These are phyloP conservation scores for Gavialis gangeticus DNA, from an alignment of 2,113 vertebrate species.

Conservation along the genomic window DNA sequence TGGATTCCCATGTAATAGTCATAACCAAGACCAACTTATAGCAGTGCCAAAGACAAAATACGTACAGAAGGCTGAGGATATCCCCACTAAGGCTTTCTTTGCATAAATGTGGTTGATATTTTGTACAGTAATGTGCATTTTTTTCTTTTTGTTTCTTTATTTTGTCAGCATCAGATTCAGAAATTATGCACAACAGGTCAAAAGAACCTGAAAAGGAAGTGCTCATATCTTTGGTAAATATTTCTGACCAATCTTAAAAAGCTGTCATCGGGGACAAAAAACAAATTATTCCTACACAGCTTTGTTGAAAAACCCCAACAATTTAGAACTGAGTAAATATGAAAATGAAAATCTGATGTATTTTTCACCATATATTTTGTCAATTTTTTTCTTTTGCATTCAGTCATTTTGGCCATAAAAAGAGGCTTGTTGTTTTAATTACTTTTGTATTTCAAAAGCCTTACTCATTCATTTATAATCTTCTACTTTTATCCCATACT, in stretches of 20 bases:
- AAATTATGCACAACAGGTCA: background rate
- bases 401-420: background rate
- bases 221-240: background rate
- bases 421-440: too few relatives aligned
- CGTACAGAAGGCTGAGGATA: background rate
- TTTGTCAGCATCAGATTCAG: background rate
- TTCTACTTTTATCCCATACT: background rate
- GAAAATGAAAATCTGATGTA: background rate
- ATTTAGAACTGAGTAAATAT: background rate
- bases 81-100: background rate
- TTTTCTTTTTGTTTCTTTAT: constrained; percentile 2
- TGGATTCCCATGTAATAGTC: background rate
- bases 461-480: background rate
- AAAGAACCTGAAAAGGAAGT: background rate
- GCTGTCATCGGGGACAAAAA: background rate
- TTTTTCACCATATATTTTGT: background rate
- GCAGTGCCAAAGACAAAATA: background rate
- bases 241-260: background rate
- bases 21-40: background rate
- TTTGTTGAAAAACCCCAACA: background rate
- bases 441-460: background rate
- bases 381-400: background rate
- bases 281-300: background rate
- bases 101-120: background rate
- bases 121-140: background rate